Conservation (phyloP, 2,113 vertebrate species). For the Poeciliopsis turrubarensis region DNA sequence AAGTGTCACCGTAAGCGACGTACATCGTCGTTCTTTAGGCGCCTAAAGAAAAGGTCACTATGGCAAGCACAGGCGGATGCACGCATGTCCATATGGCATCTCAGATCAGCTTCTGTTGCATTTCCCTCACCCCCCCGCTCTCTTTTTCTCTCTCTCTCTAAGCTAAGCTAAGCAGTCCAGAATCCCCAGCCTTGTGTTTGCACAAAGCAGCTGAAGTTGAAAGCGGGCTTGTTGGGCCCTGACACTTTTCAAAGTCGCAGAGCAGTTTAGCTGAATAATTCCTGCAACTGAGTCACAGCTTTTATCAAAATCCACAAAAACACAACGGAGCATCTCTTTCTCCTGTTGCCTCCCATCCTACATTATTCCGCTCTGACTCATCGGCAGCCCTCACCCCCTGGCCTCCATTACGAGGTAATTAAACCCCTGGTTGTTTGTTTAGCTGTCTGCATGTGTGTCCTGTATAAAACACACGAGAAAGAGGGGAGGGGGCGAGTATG, state of each 20-base stretch:
- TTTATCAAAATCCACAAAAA: constrained; percentile 36
- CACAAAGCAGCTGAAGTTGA: constrained; percentile 34
- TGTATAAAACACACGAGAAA: constrained; percentile 59
- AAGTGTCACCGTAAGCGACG: constrained; percentile 26
- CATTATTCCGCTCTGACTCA: constrained; percentile 49
- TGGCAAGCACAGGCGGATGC: constrained; percentile 33
- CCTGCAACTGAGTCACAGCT: constrained; percentile 11
- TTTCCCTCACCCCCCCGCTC: no score
- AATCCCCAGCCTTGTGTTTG: constrained; percentile 20
- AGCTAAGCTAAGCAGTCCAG: background rate
- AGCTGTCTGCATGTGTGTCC: constrained; percentile 75
- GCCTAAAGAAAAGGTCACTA: constrained; percentile 42
- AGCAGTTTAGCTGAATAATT: constrained; percentile 22
- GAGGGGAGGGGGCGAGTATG: constrained; percentile 60
- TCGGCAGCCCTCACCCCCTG: constrained; percentile 56
- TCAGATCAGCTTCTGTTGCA: constrained; percentile 20
- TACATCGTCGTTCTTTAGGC: constrained; percentile 23
- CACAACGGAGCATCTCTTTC: constrained; percentile 15
- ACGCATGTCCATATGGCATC: constrained; percentile 22
- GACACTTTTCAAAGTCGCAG: constrained; percentile 4
- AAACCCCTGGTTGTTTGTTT: constrained; percentile 69
- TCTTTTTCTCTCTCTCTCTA: background rate
- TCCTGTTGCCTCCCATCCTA: constrained; percentile 24
- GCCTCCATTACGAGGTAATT: constrained; percentile 66
- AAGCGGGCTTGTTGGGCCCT: constrained; percentile 14